Evolutionary conservation across 2,888 invertebrate genomes (phyloP).

Genomic region (Stenichneumon culpator): DNA sequence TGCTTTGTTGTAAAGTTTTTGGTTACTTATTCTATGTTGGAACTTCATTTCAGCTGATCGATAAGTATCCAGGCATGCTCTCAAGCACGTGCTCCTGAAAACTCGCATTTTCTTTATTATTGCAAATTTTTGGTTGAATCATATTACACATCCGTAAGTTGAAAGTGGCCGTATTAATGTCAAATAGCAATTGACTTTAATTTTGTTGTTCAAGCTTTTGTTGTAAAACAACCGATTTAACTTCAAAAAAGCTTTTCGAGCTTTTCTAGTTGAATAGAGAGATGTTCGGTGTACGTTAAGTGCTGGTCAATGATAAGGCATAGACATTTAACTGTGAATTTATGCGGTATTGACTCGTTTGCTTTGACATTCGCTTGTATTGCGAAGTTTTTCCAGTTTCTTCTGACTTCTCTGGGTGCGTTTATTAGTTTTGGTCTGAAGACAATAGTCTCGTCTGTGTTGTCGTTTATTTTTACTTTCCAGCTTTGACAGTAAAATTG

Average conservation of each 20-base stretch:
- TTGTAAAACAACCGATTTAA: conserved; percentile 43
- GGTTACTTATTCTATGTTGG: conserved; percentile 47
- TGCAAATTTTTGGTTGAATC: conserved; percentile 49
- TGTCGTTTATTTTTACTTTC: conserved; percentile 53
- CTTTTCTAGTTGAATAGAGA: conserved; percentile 46
- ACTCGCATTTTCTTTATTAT: conserved; percentile 45
- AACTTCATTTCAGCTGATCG: conserved; percentile 21
- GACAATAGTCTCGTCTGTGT: conserved; percentile 46
- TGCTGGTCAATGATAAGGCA: conserved; percentile 46
- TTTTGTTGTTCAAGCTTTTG: conserved; percentile 18
- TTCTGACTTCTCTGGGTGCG: conserved; percentile 5
- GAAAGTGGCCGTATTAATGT: conserved; percentile 56
- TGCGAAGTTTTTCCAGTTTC: conserved; percentile 39
- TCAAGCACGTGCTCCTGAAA: conserved; percentile 59
- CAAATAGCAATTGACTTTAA: conserved; percentile 60
- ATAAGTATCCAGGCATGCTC: conserved; percentile 27
- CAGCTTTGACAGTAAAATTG: conserved; percentile 26
- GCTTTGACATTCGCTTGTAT: conserved; percentile 16
- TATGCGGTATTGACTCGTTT: conserved; percentile 20
- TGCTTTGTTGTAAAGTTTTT: conserved; percentile 51
- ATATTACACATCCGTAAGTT: conserved; percentile 54
- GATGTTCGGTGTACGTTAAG: conserved; percentile 33
- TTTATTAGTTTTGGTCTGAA: conserved; percentile 24
- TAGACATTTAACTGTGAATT: conserved; percentile 47
- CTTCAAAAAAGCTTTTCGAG: conserved; percentile 19